Evolutionary conservation across 1,140 invertebrate genomes (phyloP).

Genomic region (Luehdorfia chinensis): DNA sequence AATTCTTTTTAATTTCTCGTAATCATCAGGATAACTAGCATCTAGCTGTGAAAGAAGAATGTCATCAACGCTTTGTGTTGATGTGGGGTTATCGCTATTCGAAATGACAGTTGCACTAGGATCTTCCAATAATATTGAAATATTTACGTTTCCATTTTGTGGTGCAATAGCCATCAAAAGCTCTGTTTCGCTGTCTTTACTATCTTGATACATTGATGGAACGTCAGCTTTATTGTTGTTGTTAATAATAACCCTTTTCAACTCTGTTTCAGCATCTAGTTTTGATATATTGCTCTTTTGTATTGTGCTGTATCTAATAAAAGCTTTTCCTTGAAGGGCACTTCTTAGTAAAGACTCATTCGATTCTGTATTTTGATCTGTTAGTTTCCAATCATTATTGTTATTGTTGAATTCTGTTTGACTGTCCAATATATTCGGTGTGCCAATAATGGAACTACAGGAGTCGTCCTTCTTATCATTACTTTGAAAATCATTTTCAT

Average conservation of each 20-base stretch:
- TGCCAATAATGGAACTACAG: conserved; percentile 66
- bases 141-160: conserved; percentile 69
- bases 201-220: conserved; percentile 67
- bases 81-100: conserved; percentile 78
- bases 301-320: conserved; percentile 78
- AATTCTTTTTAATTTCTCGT: conserved; percentile 85
- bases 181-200: conserved; percentile 60
- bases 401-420: conserved; percentile 82
- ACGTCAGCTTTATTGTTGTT: conserved; percentile 74
- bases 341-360: conserved; percentile 87
- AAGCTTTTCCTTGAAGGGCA: conserved; percentile 86
- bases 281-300: conserved; percentile 61
- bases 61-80: conserved; percentile 83
- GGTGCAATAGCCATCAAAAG: conserved; percentile 66
- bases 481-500: conserved; percentile 82
- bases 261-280: conserved; percentile 52
- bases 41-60: conserved; percentile 84
- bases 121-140: conserved; percentile 70
- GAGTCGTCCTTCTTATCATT: conserved; percentile 81
- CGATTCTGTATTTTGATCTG: conserved; percentile 82
- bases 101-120: conserved; percentile 58
- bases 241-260: conserved; percentile 65
- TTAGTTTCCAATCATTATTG: conserved; percentile 88
- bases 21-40: conserved; percentile 82
- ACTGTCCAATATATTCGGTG: conserved; percentile 72